Percentiles rank a stretch among this genome's conserved stretches.
phyloP scores from a whole-genome alignment of 2,113 vertebrate genomes.

The Ptyas mucosa region DNA sequence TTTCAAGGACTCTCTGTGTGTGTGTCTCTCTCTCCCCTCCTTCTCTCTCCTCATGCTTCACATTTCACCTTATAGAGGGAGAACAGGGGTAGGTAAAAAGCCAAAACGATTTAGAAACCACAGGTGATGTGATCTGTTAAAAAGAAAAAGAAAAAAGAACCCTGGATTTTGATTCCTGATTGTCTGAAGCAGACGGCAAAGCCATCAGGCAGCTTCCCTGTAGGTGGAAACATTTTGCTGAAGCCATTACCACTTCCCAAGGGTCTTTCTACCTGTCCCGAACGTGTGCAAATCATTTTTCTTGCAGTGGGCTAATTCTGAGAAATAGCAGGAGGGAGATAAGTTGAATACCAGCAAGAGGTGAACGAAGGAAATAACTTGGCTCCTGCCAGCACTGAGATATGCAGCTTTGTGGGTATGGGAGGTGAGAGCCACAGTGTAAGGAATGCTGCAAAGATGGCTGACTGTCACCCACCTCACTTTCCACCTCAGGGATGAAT shows the following conservation, averaged over 20 bases:
- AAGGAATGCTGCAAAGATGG: neutral
- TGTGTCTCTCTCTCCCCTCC: neutral
- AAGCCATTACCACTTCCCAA: constrained; percentile 69
- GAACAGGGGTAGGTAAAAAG: neutral
- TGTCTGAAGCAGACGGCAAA: constrained; percentile 74
- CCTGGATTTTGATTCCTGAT: constrained; percentile 45
- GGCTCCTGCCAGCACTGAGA: constrained; percentile 51
- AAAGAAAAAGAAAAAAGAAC: constrained; percentile 35
- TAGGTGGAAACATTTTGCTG: constrained; percentile 77
- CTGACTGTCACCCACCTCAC: neutral
- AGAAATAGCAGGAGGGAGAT: constrained; percentile 67
- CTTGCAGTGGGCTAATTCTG: constrained; percentile 67
- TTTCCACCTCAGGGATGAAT: neutral
- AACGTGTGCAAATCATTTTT: constrained; percentile 69
- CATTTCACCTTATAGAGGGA: constrained; percentile 24
- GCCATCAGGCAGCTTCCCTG: constrained; percentile 69
- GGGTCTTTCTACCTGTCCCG: constrained; percentile 69
- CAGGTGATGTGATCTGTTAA: constrained; percentile 58
- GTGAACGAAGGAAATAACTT: constrained; percentile 20
- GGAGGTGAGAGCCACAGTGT: fast-evolving
- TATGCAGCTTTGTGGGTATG: neutral
- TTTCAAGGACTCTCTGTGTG: constrained; percentile 26
- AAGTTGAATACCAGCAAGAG: constrained; percentile 69
- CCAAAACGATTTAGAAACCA: constrained; percentile 55
- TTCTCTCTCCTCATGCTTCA: constrained; percentile 17